Base-by-base conservation (phyloP, 2,888 invertebrate genomes). In the Unio delphinus region DNA sequence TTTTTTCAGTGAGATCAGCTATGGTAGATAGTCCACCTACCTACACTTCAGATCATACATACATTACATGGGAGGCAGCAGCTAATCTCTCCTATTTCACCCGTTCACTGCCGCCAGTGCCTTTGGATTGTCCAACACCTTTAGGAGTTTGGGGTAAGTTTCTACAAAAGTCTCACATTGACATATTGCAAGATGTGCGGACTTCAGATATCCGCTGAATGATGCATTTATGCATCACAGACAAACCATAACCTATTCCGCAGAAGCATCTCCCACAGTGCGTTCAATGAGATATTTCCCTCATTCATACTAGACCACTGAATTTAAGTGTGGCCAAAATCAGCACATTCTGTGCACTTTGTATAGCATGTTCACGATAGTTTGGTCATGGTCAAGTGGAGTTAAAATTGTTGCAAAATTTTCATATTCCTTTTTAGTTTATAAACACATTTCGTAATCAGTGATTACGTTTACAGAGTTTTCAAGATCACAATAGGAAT, bases 41-140 rank as follows among this genome's bases (percentile, higher is more conserved):
- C 15, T 89, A 85, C 73, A 87, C 84, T 57, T 86, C 88, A 8
- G 86, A 82, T 7, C 88, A 90, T 67, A 81, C 78, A 20, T 90
- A 90, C 80, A 83, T 87, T 30, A 90, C 90, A 4, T 68, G 88
- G 59, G 87, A 89, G 15, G 86, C 88, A 0, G 84, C 86, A 66
- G 85, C 76, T 73, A 90, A 90, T 79, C 72, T 69, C 17, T 83
- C 87, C 7, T 84, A 84, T 62, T 90, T 86, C 69, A 84, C 88
- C 6, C 78, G 90, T 11, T 84, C 85, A 28, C 80, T 90, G 8
- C 90, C 90, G 0, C 89, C 90, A 0, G 87, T 90, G 1, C 90
- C 90, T 1, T 64, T 69, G 55, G 82, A 89, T 68, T 90, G 90
- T 67, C 90, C 90, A 0, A 90, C 90, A 15, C 90, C 90, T 7